Evolutionary conservation across 1,140 invertebrate species (phyloP).

Genomic region (Platorchestia sp.): DNA sequence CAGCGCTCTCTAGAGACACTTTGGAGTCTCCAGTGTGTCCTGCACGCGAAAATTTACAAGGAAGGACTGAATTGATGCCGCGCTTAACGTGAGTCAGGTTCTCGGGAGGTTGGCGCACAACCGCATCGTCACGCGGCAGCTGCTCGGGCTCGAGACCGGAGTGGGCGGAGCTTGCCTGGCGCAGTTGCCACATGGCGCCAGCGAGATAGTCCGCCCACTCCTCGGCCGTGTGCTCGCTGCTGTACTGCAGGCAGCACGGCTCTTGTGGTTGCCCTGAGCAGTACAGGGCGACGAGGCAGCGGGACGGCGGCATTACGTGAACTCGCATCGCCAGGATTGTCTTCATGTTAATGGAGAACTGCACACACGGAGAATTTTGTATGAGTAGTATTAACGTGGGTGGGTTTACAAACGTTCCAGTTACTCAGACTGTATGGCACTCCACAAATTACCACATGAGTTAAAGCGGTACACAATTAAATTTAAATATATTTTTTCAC

Average conservation of each 20-base stretch:
- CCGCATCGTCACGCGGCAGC: neutral
- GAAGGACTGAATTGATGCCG: neutral
- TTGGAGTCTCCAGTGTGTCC: neutral
- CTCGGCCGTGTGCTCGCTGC: conserved; percentile 27
- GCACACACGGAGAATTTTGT: neutral
- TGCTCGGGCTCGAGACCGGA: neutral
- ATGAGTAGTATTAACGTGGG: no score
- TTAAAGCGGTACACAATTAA: no score
- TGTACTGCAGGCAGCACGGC: conserved; percentile 20
- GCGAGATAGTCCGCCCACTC: conserved; percentile 33
- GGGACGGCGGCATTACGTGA: neutral
- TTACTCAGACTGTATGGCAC: no score
- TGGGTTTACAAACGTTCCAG: no score
- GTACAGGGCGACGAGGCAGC: conserved; percentile 29
- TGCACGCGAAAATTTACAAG: neutral
- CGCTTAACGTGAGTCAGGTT: neutral
- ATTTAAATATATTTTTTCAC: no score
- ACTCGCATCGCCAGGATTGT: conserved; percentile 16
- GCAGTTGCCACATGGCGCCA: conserved; percentile 19
- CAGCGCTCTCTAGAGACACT: neutral
- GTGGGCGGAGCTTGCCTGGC: neutral
- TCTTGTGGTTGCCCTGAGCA: conserved; percentile 7
- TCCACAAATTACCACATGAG: no score
- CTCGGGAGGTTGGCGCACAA: neutral
- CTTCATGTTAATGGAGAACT: neutral